Conservation (phyloP, 2,888 invertebrate genomes). For the Cephus pygmeus region DNA sequence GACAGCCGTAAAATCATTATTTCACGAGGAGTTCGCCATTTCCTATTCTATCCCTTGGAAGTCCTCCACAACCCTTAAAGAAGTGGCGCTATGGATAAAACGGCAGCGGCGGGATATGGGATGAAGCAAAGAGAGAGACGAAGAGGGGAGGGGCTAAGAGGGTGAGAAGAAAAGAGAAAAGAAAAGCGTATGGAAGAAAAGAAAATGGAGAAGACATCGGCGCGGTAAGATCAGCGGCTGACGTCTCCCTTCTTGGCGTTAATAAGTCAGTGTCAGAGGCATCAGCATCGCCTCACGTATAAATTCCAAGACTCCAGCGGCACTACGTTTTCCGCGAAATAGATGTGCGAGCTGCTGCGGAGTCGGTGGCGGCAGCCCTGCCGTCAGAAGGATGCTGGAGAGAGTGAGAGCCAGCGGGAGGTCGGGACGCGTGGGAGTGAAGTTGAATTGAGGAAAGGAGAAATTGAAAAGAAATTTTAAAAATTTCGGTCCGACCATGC, state of each 20-base stretch:
- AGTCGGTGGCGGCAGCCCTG: background rate
- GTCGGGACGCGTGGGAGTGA: background rate
- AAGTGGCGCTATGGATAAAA: too few species aligned
- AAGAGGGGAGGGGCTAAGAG: background rate
- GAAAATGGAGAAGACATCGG: background rate
- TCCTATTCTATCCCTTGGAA: too few species aligned
- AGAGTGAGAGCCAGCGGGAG: background rate
- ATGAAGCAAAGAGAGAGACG: background rate
- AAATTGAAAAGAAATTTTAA: background rate
- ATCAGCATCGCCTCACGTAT: constrained; percentile 26
- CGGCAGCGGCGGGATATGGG: background rate
- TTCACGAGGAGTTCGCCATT: too few species aligned
- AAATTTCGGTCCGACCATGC: background rate
- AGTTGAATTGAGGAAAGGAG: background rate
- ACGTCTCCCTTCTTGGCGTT: constrained; percentile 19
- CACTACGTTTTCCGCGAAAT: background rate
- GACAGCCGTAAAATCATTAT: too few species aligned
- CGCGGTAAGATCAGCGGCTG: background rate
- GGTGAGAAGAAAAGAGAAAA: background rate
- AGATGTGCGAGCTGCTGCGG: background rate
- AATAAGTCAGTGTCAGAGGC: constrained; percentile 42
- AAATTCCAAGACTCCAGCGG: constrained; percentile 23
- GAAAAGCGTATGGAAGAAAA: background rate
- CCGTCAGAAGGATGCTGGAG: background rate
- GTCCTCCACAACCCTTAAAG: too few species aligned